Conservation (phyloP, 1,140 invertebrate species). For the Palaemon carinicauda region DNA sequence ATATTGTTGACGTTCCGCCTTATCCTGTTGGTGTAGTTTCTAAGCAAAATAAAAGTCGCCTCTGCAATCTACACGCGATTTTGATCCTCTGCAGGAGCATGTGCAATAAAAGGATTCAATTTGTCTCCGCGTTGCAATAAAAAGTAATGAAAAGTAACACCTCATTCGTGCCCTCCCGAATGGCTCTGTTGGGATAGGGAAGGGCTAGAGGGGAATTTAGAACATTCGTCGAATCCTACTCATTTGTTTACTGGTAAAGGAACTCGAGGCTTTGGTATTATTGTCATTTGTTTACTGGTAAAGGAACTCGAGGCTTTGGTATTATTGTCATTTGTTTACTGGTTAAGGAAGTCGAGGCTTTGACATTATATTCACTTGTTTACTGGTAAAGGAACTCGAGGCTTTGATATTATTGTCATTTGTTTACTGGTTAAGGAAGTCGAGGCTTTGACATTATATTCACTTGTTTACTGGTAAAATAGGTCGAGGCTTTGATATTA, state of each 20-base stretch:
- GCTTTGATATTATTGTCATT: too few relatives aligned
- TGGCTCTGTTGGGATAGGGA: conserved; percentile 17
- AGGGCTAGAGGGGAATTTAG: neutral
- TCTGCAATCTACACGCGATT: neutral
- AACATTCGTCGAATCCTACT: neutral
- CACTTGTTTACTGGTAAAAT: too few relatives aligned
- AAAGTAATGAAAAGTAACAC: conserved; percentile 52
- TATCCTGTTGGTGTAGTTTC: neutral
- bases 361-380: neutral
- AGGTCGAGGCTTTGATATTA: too few relatives aligned
- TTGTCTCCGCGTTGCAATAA: conserved; percentile 52
- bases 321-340: too few relatives aligned
- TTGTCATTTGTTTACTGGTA: too few relatives aligned
- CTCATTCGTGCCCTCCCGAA: conserved; percentile 11
- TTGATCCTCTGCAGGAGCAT: neutral
- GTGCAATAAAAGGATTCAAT: conserved; percentile 48
- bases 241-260: too few relatives aligned
- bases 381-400: neutral
- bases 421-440: too few relatives aligned
- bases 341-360: neutral
- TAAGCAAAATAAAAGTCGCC: neutral
- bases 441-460: too few relatives aligned
- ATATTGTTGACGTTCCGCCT: neutral
- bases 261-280: neutral
- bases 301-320: neutral